Evolutionary conservation across 1,140 invertebrate species (phyloP).

Genomic region (Pogonomyrmex barbatus): DNA sequence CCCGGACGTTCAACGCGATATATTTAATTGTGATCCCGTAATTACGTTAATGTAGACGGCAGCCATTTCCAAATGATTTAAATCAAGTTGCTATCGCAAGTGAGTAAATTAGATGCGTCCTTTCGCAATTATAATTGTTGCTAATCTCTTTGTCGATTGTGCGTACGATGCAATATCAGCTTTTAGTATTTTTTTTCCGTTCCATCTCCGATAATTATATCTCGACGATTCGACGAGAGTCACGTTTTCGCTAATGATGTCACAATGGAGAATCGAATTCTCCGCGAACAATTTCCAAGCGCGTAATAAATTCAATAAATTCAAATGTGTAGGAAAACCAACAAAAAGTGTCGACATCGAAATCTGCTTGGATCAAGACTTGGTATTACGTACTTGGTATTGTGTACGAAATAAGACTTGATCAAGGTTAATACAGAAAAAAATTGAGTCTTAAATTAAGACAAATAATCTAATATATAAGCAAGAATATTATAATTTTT

Average conservation of each 20-base stretch:
- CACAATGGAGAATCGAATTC: background rate
- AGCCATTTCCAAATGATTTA: constrained; percentile 10
- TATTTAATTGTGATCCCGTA: background rate
- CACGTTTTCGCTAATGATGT: background rate
- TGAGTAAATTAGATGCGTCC: background rate
- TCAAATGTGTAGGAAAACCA: background rate
- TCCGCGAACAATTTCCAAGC: background rate
- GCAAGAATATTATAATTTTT: no score
- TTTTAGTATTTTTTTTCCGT: background rate
- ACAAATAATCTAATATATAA: no score
- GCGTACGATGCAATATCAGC: background rate
- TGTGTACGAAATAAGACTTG: background rate
- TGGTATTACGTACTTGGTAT: background rate
- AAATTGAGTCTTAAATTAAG: no score
- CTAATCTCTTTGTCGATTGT: background rate
- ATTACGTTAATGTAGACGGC: constrained; percentile 43
- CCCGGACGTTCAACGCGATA: background rate
- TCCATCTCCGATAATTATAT: background rate
- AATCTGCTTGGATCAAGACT: background rate
- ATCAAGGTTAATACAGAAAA: no score
- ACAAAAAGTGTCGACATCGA: background rate
- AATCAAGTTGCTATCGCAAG: background rate
- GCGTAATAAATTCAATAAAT: background rate
- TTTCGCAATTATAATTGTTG: background rate
- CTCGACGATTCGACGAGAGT: background rate